Base-by-base conservation (phyloP, 2,797 vertebrate genomes). In the Halcyon smyrnensis region DNA sequence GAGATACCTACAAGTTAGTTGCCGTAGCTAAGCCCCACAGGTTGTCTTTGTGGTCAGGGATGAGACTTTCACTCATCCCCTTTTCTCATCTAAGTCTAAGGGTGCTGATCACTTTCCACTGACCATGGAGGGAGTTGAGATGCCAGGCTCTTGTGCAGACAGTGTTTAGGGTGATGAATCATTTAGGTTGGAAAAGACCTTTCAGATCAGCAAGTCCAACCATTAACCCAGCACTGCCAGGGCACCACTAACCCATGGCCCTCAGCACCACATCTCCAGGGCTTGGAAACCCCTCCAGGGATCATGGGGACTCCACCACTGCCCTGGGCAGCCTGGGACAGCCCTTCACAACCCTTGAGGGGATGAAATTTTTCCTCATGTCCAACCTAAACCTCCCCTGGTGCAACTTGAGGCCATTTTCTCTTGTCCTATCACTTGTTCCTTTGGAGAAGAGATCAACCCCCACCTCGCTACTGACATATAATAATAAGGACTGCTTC, bases 391-490 rank as follows among this genome's bases (percentile, higher is more conserved):
- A n/a, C n/a, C n/a, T n/a, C n/a, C n/a, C n/a, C n/a, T n/a, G n/a
- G n/a, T n/a, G 1, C 54, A 28, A 30, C 28, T 6, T 59, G 36
- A 74, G 59, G 23, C 60, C 0, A 0, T 57, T 53, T 65, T 7
- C 34, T 62, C 24, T 60, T 8, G 2, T 43, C n/a, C 34, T 23
- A 11, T 39, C 5, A 1, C 51, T 76, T 53, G 9, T 21, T 54
- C 32, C 30, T 4, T 18, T 32, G 46, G 37, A 65, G 8, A 78
- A 75, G 73, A 83, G 30, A 77, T 36, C 1, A 0, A 77, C 28
- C 25, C 39, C 39, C 60, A 24, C 30, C 80, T 69, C 23, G 0
- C 34, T 77, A 17, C 39, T 18, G 25, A 84, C 6, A 1, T 16
- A 27, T 12, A 75, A 81, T 28, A 68, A 83, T 71, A 64, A 91